Conservation (phyloP, 2,113 vertebrate genomes). For the Clarias macrocephalus region DNA sequence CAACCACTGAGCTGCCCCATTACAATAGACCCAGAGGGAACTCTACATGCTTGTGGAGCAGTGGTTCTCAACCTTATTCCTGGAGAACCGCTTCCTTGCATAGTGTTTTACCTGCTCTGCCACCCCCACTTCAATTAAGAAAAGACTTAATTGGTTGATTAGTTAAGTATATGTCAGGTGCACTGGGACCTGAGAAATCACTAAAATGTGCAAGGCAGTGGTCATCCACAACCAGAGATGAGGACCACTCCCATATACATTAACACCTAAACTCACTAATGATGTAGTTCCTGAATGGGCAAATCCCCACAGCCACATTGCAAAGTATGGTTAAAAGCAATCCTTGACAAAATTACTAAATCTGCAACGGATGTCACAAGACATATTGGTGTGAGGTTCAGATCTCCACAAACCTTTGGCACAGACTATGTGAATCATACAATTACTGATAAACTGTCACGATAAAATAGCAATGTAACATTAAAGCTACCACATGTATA, state of each 20-base stretch:
- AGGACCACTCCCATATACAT: not conserved
- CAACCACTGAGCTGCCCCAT: too few relatives aligned
- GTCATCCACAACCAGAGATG: too few relatives aligned
- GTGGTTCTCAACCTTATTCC: too few relatives aligned
- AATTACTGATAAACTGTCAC: not conserved
- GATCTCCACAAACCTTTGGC: not conserved
- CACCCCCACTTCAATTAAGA: too few relatives aligned
- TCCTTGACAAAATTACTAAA: not conserved
- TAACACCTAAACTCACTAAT: not conserved
- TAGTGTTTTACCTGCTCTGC: too few relatives aligned
- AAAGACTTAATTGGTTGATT: too few relatives aligned
- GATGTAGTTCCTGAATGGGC: not conserved
- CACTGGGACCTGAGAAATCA: too few relatives aligned
- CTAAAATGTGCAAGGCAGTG: too few relatives aligned
- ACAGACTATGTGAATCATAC: not conserved
- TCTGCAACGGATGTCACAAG: not conserved
- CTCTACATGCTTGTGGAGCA: too few relatives aligned
- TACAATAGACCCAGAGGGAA: too few relatives aligned
- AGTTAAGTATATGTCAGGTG: too few relatives aligned
- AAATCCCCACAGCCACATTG: not conserved
- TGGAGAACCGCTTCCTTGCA: too few relatives aligned
- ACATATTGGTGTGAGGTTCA: not conserved
- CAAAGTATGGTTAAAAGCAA: not conserved
- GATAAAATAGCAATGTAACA: not conserved
- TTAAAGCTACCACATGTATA: not conserved